Evolutionary conservation across 2,888 invertebrate genomes (phyloP).

Genomic region (Drosophila kokeensis): DNA sequence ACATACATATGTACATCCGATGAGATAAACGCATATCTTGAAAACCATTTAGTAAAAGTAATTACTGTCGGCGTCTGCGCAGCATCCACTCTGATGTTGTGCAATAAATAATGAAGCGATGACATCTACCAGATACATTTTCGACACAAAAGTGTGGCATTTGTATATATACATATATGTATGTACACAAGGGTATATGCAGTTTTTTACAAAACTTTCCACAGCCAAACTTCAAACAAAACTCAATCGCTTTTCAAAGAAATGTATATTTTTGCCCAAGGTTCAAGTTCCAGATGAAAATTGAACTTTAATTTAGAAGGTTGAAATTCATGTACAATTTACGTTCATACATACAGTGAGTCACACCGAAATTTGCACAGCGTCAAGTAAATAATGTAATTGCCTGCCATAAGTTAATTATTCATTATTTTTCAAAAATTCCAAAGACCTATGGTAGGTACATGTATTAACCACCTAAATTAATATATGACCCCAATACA

Average conservation of each 20-base stretch:
- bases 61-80: constrained; percentile 63
- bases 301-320: not conserved
- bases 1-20: constrained; percentile 2
- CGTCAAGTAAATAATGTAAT: no score
- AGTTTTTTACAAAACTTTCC: not conserved
- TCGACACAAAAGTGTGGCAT: not conserved
- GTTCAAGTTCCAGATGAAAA: not conserved
- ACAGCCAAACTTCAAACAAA: not conserved
- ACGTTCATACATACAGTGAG: no score
- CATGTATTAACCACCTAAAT: no score
- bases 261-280: not conserved
- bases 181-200: not conserved
- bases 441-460: no score
- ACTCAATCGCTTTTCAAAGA: not conserved
- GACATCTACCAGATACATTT: constrained; percentile 38
- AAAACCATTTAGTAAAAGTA: constrained; percentile 61
- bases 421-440: no score
- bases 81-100: constrained; percentile 41
- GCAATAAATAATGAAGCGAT: constrained; percentile 64
- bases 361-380: no score
- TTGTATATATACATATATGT: not conserved
- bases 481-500: no score
- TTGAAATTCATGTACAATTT: not conserved
- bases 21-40: constrained; percentile 17
- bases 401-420: no score